phyloP scores from a whole-genome alignment of 2,888 invertebrate species.

The Drosophila mercatorum region DNA sequence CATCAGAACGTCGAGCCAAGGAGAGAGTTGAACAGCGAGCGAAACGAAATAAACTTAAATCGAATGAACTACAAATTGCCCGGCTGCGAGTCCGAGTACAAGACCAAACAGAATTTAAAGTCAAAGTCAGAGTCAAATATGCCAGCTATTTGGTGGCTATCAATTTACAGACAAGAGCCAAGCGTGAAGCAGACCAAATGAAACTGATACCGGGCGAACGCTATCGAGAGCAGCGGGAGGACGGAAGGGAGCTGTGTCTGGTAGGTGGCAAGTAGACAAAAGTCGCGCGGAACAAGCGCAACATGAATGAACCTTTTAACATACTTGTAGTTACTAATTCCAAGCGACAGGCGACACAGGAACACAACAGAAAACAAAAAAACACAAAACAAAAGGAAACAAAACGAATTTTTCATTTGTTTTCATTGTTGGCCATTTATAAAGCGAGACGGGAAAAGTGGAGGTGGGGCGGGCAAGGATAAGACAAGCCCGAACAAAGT shows the following conservation, averaged over 20 bases:
- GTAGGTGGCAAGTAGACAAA: constrained; percentile 71
- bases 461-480: constrained; percentile 24
- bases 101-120: constrained; percentile 19
- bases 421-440: constrained; percentile 62
- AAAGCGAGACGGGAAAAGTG: constrained; percentile 11
- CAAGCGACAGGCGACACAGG: constrained; percentile 77
- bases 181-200: constrained; percentile 80
- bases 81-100: background rate
- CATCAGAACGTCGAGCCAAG: too few relatives aligned
- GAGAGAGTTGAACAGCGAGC: background rate
- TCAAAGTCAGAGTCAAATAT: constrained; percentile 56
- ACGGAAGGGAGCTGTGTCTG: constrained; percentile 3
- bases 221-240: background rate
- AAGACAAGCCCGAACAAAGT: constrained; percentile 66
- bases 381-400: constrained; percentile 41
- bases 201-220: constrained; percentile 73
- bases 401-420: constrained; percentile 76
- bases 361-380: constrained; percentile 6
- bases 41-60: constrained; percentile 28
- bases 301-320: constrained; percentile 82
- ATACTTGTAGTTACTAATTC: constrained; percentile 82
- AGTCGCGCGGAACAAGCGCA: constrained; percentile 72
- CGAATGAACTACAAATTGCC: constrained; percentile 53
- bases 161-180: constrained; percentile 72
- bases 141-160: constrained; percentile 71